Evolutionary conservation across 2,888 invertebrate genomes (phyloP), one percentile per base, ranked within the genome.

Genomic region (Laspeyria flexula): DNA sequence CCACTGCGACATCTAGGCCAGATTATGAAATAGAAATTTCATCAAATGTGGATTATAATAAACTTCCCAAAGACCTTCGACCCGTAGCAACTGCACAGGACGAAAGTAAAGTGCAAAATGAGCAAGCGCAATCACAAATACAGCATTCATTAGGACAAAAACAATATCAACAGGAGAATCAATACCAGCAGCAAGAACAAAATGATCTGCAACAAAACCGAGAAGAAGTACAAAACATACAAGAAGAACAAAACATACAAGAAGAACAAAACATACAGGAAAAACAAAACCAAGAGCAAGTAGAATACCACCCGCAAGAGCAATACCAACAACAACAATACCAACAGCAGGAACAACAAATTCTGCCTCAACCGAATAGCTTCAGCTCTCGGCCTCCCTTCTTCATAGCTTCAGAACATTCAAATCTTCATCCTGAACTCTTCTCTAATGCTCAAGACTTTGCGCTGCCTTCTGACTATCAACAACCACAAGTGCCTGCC

Each of bases 401-500:
- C 10, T 15, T 6, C 30, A 16, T 27, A n/a, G 5, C 11, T n/a
- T 18, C 44, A 10, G 13, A 11, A 4, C 45, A 51, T n/a, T 18
- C 43, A 1, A n/a, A 29, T 21, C 18, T 49, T 11, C 43, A 43
- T 11, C 51, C 45, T 10, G 34, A 21, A 40, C 6, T 27, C 16
- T 27, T 27, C 29, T 16, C 29, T 23, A 13, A 16, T 27, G 1
- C 3, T 10, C 72, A 71, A 12, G 59, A 63, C 4, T 35, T 58
- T 10, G 15, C 59, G 1, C 43, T 55, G 10, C 59, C 56, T 0
- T 55, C 64, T 6, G 61, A 59, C 18, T 45, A 51, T 10, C 53
- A 31, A 9, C 55, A 35, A 12, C 39, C 60, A 3, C 66, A 68
- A 1, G 48, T 74, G 1, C 82, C 86, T 1, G 65, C 81, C 0